Evolutionary conservation across 2,888 invertebrate genomes (phyloP), one percentile per base, ranked within the genome.

Genomic region (Mimas tiliae): DNA sequence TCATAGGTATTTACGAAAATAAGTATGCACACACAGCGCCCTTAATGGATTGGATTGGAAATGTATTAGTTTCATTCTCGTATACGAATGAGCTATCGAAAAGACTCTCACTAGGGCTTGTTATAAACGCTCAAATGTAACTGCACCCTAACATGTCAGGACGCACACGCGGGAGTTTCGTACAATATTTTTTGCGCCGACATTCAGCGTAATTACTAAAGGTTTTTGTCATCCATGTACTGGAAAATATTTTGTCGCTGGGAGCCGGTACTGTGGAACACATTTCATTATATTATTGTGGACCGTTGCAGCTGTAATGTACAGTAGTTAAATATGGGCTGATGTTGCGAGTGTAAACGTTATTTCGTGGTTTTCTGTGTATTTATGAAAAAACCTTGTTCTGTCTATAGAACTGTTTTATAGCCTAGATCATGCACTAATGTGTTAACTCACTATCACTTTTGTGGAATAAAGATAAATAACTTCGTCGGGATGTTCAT

Each of bases 191-290:
- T 58, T 58, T 58, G 58, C 12, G 55, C 58, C 42, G 16, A 58
- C 58, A 42, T 58, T 58, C 58, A 42, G 42, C 42, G 58, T 58
- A 58, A 58, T 58, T 58, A 58, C 58, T 19, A 58, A 58, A 58
- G 58, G 58, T 58, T 58, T 58, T 58, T 58, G 58, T 58, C 58
- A 58, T 9, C 19, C 58, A 12, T 58, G 19, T 19, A 19, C 58
- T 42, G 58, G 58, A 42, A 58, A 19, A 58, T 42, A 58, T 58
- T 55, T 38, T 58, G 38, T 19, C 52, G 16, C 55, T 55, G 19
- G 19, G 42, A 42, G 19, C 16, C 38, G 34, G 34, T 14, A 53
- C 34, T 34, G 53, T n/a, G 53, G n/a, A 14, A 53, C 8, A 42
- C 38, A 58, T 42, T 58, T 58, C 58, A 58, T 42, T 58, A 19